Conservation (phyloP, 2,797 vertebrate species). For the Rallus crepitans region DNA sequence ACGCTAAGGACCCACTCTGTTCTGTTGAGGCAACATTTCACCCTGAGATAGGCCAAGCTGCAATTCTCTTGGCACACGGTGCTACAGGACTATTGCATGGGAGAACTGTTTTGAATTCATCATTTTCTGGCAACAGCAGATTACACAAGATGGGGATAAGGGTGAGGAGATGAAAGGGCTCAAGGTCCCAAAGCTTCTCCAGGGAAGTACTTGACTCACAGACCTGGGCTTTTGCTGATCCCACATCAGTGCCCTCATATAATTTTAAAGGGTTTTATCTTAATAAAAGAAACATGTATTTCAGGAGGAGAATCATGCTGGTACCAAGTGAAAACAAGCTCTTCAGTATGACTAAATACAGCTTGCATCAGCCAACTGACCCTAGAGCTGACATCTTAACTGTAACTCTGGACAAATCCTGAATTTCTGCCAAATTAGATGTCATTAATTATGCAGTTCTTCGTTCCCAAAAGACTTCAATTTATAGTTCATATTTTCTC, state of each 20-base stretch:
- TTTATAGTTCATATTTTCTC: neutral
- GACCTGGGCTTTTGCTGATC: neutral
- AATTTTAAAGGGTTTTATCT: neutral
- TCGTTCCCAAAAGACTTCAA: neutral
- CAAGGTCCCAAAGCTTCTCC: neutral
- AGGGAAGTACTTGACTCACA: neutral
- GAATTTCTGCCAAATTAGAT: neutral
- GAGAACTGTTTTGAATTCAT: neutral
- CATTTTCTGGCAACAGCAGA: neutral
- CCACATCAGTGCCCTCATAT: neutral
- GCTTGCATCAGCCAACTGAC: neutral
- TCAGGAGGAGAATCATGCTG: neutral
- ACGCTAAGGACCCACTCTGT: neutral
- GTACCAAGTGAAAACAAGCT: neutral
- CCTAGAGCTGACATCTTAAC: neutral
- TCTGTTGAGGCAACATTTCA: neutral
- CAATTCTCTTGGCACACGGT: neutral
- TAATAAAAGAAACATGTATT: neutral
- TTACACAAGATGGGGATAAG: slow-evolving; percentile 2
- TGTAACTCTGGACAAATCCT: neutral
- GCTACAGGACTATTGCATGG: neutral
- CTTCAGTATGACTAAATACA: neutral
- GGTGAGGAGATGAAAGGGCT: neutral
- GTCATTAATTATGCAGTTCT: neutral
- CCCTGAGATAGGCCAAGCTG: neutral